Conservation (phyloP, 2,113 vertebrate species). For the Apus apus region DNA sequence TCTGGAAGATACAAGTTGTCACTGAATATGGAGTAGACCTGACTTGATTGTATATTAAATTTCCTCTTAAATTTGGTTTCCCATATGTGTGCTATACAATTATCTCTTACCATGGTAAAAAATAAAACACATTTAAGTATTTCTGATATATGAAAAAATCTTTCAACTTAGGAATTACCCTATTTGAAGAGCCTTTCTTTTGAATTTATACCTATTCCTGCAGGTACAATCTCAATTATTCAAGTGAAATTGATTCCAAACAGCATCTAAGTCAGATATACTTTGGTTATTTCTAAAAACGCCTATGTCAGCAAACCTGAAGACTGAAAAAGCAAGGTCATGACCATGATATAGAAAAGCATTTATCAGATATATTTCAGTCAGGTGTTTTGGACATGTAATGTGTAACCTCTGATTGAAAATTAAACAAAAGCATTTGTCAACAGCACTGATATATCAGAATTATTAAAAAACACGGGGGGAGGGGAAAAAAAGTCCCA, state of each 20-base stretch:
- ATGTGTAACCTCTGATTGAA: not conserved
- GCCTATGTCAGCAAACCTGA: not conserved
- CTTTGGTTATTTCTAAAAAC: not conserved
- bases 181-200: not conserved
- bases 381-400: not conserved
- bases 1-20: not conserved
- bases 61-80: not conserved
- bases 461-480: not conserved
- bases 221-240: not conserved
- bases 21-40: not conserved
- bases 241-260: not conserved
- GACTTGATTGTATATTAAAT: not conserved
- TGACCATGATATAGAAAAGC: not conserved
- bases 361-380: not conserved
- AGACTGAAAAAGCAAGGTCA: not conserved
- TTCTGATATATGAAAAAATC: not conserved
- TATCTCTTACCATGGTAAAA: not conserved
- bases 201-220: not conserved
- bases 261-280: not conserved
- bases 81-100: rapidly evolving
- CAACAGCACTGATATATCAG: not conserved
- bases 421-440: not conserved
- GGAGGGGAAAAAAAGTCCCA: not conserved
- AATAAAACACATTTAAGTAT: not conserved
- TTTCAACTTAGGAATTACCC: not conserved